Conservation (phyloP, 2,888 invertebrate species). For the Serripes groenlandicus region DNA sequence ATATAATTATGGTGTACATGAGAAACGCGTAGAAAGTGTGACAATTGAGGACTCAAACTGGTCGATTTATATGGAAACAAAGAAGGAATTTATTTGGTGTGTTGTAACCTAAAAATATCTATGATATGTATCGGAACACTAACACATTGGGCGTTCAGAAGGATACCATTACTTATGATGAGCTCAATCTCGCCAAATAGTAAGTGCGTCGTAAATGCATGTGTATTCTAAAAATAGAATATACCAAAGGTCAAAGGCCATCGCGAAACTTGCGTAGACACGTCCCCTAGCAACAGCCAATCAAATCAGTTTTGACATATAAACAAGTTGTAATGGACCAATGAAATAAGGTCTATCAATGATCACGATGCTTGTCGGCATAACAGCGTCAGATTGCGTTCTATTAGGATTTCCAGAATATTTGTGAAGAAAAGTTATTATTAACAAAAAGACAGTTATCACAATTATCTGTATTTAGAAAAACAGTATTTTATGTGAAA, state of each 20-base stretch:
- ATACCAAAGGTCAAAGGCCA: slow-evolving; percentile 25
- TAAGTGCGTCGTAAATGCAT: no score
- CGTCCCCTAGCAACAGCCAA: slow-evolving; percentile 53
- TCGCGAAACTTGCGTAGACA: slow-evolving; percentile 29
- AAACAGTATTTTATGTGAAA: background rate
- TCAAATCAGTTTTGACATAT: slow-evolving; percentile 44
- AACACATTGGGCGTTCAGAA: no score
- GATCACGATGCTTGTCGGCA: background rate
- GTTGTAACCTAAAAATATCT: no score
- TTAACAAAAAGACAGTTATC: background rate
- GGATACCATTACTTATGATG: no score
- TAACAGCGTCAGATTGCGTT: background rate
- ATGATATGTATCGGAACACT: no score
- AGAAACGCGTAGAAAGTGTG: no score
- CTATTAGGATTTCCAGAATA: background rate
- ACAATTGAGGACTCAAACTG: no score
- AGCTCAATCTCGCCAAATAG: no score
- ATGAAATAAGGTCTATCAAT: background rate
- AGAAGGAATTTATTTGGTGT: no score
- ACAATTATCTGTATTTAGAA: background rate
- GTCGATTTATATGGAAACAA: no score
- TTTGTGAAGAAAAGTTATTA: background rate
- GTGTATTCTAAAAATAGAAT: no score
- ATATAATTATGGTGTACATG: no score
- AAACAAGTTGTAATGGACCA: slow-evolving; percentile 19